Evolutionary conservation across 2,797 vertebrate genomes (phyloP), one percentile per base, ranked within the genome.

Genomic region (Pitangus sulphuratus): DNA sequence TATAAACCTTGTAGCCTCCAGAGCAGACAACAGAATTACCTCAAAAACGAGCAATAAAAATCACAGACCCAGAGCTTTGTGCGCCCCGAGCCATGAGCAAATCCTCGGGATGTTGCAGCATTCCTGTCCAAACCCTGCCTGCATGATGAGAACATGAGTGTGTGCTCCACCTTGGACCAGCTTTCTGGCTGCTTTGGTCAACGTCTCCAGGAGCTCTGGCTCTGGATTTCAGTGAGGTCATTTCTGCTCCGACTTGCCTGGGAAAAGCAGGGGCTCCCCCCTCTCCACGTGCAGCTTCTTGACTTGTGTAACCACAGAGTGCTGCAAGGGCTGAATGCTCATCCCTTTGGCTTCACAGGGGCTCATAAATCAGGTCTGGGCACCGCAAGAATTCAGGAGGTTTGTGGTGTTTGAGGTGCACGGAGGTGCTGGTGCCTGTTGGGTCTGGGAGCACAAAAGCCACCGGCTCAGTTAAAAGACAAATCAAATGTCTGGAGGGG

Each of bases 321-420:
- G 50, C 50, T 51, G 50, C 4, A 16, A 51, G 54, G 54, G n/a
- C 9, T 57, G n/a, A 33, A 10, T 10, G 61, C 64, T 68, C 3
- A 1, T 39, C 47, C 60, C 31, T 18, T 30, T 24, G 65, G 74
- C 84, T 94, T 66, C 71, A 10, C 35, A 8, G 35, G 56, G 87
- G 87, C 45, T 87, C 75, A 12, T 20, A 39, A 68, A 68, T 94
- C 95, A 97, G 68, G 87, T 77, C 84, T 12, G 78, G 95, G 89
- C 95, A 93, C 64, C 79, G 68, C 93, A 90, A 81, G 68, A 84
- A 92, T 93, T 84, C 0, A 0, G 42, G 57, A 87, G 76, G 11
- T 50, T 89, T 42, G 76, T 1, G 70, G 60, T 33, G 33, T 58
- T 45, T 0, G 53, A 94, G 76, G 33, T 7, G 31, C 14, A 3